Conservation (phyloP, 2,797 vertebrate genomes). For the Melanotaenia nigrans region DNA sequence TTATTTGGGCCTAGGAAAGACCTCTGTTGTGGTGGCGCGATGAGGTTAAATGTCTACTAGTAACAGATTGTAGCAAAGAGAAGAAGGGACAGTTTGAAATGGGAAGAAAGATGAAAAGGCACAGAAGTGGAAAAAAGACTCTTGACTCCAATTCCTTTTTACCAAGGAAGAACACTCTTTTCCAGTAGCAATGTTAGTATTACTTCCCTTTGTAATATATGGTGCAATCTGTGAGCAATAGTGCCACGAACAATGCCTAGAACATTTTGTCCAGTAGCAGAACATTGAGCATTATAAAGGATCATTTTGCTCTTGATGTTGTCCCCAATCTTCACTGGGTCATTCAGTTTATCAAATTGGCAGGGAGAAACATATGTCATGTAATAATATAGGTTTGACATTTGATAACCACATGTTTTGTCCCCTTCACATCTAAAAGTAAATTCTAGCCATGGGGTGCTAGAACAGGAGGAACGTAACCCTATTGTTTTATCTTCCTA, state of each 20-base stretch:
- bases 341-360: background rate
- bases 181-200: constrained; percentile 34
- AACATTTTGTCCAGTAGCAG: background rate
- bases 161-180: constrained; percentile 32
- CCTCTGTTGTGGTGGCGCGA: constrained; percentile 49
- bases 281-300: background rate
- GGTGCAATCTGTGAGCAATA: constrained; percentile 17
- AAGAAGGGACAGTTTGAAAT: constrained; percentile 7
- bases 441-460: background rate
- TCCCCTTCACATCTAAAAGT: background rate
- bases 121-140: constrained; percentile 12
- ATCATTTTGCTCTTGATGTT: background rate
- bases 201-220: constrained; percentile 26
- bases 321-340: background rate
- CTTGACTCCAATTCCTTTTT: constrained; percentile 18
- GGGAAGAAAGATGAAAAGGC: constrained; percentile 30
- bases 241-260: background rate
- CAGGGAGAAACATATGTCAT: background rate
- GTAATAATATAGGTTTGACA: background rate
- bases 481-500: background rate
- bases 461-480: background rate
- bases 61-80: constrained; percentile 26
- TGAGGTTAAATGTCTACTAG: constrained; percentile 55
- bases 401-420: constrained; percentile 2
- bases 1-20: constrained; percentile 52